Percentiles rank a stretch among this genome's conserved stretches.
Evolutionary conservation across 2,113 vertebrate species (phyloP).

Genomic region (Pygoscelis adeliae): DNA sequence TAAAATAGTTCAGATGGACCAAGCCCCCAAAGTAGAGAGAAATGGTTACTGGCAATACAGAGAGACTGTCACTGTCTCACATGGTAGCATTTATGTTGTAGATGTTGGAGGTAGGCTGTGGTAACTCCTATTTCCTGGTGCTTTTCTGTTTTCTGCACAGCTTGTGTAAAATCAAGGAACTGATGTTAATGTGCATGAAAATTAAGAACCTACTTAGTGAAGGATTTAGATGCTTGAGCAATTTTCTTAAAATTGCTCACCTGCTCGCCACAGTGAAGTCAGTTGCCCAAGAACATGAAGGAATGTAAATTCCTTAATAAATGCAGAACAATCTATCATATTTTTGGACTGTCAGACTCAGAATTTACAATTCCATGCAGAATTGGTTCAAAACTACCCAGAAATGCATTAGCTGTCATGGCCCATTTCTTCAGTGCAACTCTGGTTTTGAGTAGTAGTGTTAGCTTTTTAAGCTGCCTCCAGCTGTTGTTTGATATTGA

Average conservation of each 20-base stretch:
- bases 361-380: slow-evolving; percentile 17
- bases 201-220: not conserved
- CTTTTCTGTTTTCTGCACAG: not conserved
- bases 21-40: not conserved
- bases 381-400: slow-evolving; percentile 9
- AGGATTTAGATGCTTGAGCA: not conserved
- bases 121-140: not conserved
- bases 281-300: not conserved
- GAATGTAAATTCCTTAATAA: slow-evolving; percentile 3
- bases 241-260: not conserved
- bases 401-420: slow-evolving; percentile 13
- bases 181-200: not conserved
- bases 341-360: slow-evolving; percentile 22
- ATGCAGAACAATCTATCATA: not conserved
- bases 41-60: not conserved
- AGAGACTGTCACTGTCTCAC: not conserved
- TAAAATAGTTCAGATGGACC: not conserved
- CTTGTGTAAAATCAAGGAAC: not conserved
- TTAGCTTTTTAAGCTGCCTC: not conserved
- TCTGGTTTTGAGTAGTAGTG: not conserved
- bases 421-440: not conserved
- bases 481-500: not conserved
- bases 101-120: not conserved
- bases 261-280: not conserved
- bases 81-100: not conserved